These are phyloP conservation scores for Dipodomys stephensi DNA, from an alignment of 2,113 vertebrate genomes.

Conservation along the genomic window DNA sequence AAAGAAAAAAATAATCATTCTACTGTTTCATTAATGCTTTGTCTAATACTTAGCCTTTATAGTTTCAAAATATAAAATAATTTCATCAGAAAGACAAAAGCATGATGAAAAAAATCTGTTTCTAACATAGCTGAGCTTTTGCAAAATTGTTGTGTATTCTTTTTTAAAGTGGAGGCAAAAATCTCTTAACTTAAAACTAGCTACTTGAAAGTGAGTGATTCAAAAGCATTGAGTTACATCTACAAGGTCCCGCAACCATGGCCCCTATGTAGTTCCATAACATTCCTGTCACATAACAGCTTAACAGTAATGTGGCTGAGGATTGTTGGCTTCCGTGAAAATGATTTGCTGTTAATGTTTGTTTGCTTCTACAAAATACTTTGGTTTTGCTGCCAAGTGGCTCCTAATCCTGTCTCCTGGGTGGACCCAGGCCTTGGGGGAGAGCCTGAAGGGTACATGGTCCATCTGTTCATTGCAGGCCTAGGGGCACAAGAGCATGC, in stretches of 20 bases:
- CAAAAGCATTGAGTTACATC: background rate
- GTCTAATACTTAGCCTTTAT: background rate
- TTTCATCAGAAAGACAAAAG: background rate
- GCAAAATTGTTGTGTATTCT: background rate
- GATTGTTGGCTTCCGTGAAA: background rate
- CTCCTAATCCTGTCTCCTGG: background rate
- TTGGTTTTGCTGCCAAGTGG: too few relatives aligned
- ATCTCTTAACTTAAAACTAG: background rate
- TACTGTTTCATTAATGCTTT: background rate
- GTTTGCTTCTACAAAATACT: background rate
- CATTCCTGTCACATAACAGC: background rate
- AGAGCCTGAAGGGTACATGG: too few relatives aligned
- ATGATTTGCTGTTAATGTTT: background rate
- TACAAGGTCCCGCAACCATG: rapidly evolving
- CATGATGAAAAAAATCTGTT: background rate
- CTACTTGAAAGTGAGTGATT: background rate
- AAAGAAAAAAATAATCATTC: background rate
- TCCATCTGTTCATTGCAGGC: background rate
- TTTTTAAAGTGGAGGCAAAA: background rate
- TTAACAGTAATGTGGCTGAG: background rate
- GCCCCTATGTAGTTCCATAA: background rate
- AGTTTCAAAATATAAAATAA: too few relatives aligned
- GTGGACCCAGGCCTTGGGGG: background rate
- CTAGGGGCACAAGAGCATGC: rapidly evolving
- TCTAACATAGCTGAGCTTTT: background rate